Evolutionary conservation across 2,797 vertebrate genomes (phyloP), one percentile per base, ranked within the genome.

Genomic region (Microcaecilia unicolor): DNA sequence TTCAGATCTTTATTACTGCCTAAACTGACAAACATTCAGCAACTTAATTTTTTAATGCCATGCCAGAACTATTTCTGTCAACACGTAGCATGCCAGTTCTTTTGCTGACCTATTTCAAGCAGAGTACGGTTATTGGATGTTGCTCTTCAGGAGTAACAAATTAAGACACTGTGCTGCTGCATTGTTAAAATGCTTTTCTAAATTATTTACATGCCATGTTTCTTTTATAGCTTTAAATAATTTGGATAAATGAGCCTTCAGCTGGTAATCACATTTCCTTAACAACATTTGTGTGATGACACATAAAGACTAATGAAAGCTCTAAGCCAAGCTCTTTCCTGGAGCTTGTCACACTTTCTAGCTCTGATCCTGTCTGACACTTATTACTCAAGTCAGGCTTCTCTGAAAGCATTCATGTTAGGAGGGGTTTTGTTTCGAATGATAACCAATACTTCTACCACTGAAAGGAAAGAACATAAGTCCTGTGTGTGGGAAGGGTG

Each of bases 221-320:
- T 70, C 37, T 54, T 58, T 54, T 52, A 47, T 57, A 63, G 49
- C 26, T 21, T 44, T 51, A 58, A 55, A 28, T 70, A 75, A 79
- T 70, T 63, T 47, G 58, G 59, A 79, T 56, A 64, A 76, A 80
- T 70, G 67, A 65, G 37, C 44, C 44, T 69, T 61, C 58, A 43
- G 9, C 9, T 39, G 26, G 31, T 76, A 76, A 83, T 70, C 64
- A 17, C 49, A 77, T 82, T 79, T 76, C 35, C 32, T 53, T 76
- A 77, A 74, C 58, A 49, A 57, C 38, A 47, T 70, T 66, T 67
- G 46, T 43, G 43, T 26, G 41, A 61, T 60, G 53, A 56, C 61
- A 70, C 64, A 66, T 70, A 62, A 64, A 70, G 72, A 73, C 54
- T 51, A 70, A 67, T 70, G 53, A 74, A 59, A 63, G 43, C 54